Percentiles rank a stretch among this genome's conserved stretches.
These are phyloP conservation scores for Syngnathus rostellatus DNA, from an alignment of 2,797 vertebrate genomes.

Conservation along the genomic window DNA sequence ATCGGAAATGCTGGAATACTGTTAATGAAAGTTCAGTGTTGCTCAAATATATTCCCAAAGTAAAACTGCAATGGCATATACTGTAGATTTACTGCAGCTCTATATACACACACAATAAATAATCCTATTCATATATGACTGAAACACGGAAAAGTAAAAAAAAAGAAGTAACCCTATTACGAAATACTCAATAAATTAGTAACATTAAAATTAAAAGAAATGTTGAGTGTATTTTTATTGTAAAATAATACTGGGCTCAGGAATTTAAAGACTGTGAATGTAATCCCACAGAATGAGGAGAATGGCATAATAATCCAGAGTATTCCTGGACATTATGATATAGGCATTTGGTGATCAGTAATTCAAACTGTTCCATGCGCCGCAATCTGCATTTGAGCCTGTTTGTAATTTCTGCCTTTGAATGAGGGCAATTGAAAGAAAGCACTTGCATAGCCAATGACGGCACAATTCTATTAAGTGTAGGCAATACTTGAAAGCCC, in stretches of 20 bases:
- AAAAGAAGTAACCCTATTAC: not conserved
- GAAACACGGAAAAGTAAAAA: not conserved
- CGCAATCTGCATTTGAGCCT: conserved; percentile 26
- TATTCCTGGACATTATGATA: conserved; percentile 25
- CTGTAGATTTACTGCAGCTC: not conserved
- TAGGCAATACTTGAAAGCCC: conserved; percentile 33
- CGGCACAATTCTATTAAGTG: conserved; percentile 40
- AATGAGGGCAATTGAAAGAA: conserved; percentile 32
- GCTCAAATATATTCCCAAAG: conserved; percentile 26
- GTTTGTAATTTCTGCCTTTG: conserved; percentile 37
- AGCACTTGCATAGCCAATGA: conserved; percentile 16
- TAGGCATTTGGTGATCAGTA: conserved; percentile 29
- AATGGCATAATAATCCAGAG: conserved; percentile 28
- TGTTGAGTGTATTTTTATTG: conserved; percentile 43
- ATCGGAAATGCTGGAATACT: conserved; percentile 47
- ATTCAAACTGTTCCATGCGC: conserved; percentile 43
- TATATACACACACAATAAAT: conserved; percentile 22
- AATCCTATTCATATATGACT: conserved; percentile 15
- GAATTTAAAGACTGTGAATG: conserved; percentile 59
- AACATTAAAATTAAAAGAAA: conserved; percentile 21
- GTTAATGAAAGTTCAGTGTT: conserved; percentile 12
- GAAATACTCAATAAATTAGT: conserved; percentile 22
- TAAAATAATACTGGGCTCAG: conserved; percentile 55
- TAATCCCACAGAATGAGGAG: conserved; percentile 28
- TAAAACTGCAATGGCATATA: conserved; percentile 26